phyloP scores from a whole-genome alignment of 1,140 invertebrate genomes.

The Nixonia krombeini region DNA sequence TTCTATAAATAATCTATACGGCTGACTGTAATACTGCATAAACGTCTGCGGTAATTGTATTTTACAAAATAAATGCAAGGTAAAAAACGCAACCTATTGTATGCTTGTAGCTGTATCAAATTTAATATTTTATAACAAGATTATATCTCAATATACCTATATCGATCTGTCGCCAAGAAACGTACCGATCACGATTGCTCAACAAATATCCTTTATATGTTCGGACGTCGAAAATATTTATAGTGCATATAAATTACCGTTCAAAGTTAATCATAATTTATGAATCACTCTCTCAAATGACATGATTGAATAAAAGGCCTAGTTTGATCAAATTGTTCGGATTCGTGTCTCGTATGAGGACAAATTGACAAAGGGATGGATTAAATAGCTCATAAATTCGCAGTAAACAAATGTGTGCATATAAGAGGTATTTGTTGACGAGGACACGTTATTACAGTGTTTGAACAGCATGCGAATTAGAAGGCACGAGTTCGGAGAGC shows the following conservation, averaged over 20 bases:
- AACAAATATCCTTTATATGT: background rate
- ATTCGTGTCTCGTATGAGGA: too few species aligned
- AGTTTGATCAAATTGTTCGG: too few species aligned
- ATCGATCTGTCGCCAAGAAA: background rate
- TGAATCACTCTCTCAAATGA: too few species aligned
- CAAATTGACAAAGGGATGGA: too few species aligned
- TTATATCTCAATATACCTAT: background rate
- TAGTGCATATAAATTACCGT: too few species aligned
- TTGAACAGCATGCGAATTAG: background rate
- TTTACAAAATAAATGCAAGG: background rate
- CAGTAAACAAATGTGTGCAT: background rate
- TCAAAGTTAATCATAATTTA: background rate
- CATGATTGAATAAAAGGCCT: too few species aligned
- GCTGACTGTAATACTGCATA: too few species aligned
- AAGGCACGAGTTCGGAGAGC: background rate
- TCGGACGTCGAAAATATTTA: too few species aligned
- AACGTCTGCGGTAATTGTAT: background rate
- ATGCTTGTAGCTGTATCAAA: background rate
- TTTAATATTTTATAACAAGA: conserved; percentile 6
- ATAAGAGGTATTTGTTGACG: conserved; percentile 14
- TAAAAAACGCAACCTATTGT: background rate
- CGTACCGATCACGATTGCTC: background rate
- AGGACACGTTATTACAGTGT: too few species aligned
- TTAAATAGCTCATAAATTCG: too few species aligned
- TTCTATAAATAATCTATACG: too few species aligned